A percentile compares a stretch with the other conserved stretches of the same genome.
These are phyloP conservation scores for Sphyrna mokarran DNA, from an alignment of 2,113 vertebrate species.

Conservation along the genomic window DNA sequence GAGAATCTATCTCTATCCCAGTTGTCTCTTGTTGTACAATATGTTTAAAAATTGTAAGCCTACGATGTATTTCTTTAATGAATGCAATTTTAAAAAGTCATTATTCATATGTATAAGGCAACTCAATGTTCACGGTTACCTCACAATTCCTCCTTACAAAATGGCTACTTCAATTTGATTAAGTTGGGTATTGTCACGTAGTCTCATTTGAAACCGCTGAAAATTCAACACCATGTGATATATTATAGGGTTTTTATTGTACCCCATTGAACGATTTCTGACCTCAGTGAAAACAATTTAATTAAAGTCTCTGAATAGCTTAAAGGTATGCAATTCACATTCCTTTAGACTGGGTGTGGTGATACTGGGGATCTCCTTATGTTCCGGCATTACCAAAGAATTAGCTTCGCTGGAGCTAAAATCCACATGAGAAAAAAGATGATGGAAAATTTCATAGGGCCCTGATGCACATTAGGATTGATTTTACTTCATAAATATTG, in stretches of 20 bases:
- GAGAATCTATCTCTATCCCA: not conserved
- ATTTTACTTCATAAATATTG: constrained; percentile 33
- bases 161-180: not conserved
- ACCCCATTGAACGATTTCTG: not conserved
- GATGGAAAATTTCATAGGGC: not conserved
- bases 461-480: constrained; percentile 14
- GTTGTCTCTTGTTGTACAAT: not conserved
- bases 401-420: not conserved
- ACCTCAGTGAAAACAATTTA: not conserved
- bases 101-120: no score
- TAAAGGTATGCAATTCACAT: not conserved
- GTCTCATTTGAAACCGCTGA: not conserved
- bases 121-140: not conserved
- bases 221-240: not conserved
- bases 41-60: not conserved
- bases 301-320: not conserved
- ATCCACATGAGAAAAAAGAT: not conserved
- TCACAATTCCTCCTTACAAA: not conserved
- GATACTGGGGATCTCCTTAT: not conserved
- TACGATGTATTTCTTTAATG: not conserved
- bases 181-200: not conserved
- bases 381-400: not conserved
- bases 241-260: not conserved
- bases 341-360: not conserved
- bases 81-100: not conserved